Evolutionary conservation across 1,140 invertebrate genomes (phyloP), one percentile per base, ranked within the genome.

Genomic region (Hesperophylax magnus): DNA sequence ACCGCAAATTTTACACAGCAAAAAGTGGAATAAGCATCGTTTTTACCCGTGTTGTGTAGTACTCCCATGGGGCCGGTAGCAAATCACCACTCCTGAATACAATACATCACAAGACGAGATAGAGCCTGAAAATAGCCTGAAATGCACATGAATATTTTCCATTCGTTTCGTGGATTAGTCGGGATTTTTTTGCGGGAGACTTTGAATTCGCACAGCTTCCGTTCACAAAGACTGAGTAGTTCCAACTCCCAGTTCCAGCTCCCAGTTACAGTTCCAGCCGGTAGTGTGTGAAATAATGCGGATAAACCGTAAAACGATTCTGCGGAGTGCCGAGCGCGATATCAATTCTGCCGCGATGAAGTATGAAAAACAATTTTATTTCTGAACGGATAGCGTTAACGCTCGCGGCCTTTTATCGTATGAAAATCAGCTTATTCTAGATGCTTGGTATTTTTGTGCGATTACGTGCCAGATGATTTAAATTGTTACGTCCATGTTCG

Each of bases 311-410:
- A 72, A 56, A 72, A 52, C 69, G 52, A 72, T 72, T 72, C 54
- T 27, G 63, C 63, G 63, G 22, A 34, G 63, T 67, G 47, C 52
- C 69, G 52, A 72, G 52, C 69, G 47, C 47, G 18, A 72, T 72
- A 72, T 53, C 47, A 54, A 72, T 72, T 72, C 69, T n/a, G 69
- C 20, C 4, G 69, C 69, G 52, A 72, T 72, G 69, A 72, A 54
- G 52, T 72, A 54, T 72, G 69, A 72, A 72, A 72, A 72, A 72
- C 69, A 72, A 72, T 72, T 72, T 72, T 54, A 72, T 72, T 72
- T 72, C 20, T 54, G 52, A 72, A 52, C 69, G 34, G 67, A 72
- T 72, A 14, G 65, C 27, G 65, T 69, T 69, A 69, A 69, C 65
- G 65, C 65, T 69, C 65, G 47, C 69, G 69, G 69, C 11, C 18